Evolutionary conservation across 2,888 invertebrate species (phyloP).

Genomic region (Lepidocyrtinus sp.): DNA sequence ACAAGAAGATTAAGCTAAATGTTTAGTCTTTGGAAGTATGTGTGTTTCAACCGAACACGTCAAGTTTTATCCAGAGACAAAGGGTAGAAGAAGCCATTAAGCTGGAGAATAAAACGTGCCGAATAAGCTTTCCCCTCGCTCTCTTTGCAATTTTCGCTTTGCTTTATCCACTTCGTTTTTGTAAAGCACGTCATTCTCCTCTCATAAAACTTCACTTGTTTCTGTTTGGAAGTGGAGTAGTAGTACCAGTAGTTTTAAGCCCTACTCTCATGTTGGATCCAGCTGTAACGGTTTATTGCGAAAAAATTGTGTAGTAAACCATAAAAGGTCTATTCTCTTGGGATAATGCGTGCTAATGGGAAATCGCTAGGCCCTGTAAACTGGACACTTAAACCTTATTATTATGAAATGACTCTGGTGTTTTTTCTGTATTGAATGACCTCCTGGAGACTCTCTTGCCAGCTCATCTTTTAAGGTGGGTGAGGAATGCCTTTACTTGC

Average conservation of each 20-base stretch:
- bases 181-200: constrained; percentile 8
- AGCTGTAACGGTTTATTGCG: constrained; percentile 23
- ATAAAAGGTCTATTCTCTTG: constrained; percentile 47
- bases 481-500: too few relatives aligned
- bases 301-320: constrained; percentile 48
- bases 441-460: background rate
- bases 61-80: constrained; percentile 18
- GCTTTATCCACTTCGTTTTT: constrained; percentile 15
- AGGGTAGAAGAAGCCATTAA: constrained; percentile 14
- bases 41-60: constrained; percentile 10
- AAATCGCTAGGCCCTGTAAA: constrained; percentile 36
- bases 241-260: constrained; percentile 6
- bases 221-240: constrained; percentile 1
- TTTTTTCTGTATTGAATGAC: constrained; percentile 18
- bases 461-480: background rate
- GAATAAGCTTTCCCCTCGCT: constrained; percentile 44
- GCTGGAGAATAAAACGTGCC: constrained; percentile 52
- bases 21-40: background rate
- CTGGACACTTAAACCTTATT: constrained; percentile 32
- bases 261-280: background rate
- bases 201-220: constrained; percentile 17
- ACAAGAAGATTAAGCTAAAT: constrained; percentile 18
- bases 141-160: constrained; percentile 22
- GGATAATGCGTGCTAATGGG: constrained; percentile 58
- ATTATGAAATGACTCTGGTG: constrained; percentile 21